Conservation (phyloP, 2,797 vertebrate species). For the Ptychadena robeensis region DNA sequence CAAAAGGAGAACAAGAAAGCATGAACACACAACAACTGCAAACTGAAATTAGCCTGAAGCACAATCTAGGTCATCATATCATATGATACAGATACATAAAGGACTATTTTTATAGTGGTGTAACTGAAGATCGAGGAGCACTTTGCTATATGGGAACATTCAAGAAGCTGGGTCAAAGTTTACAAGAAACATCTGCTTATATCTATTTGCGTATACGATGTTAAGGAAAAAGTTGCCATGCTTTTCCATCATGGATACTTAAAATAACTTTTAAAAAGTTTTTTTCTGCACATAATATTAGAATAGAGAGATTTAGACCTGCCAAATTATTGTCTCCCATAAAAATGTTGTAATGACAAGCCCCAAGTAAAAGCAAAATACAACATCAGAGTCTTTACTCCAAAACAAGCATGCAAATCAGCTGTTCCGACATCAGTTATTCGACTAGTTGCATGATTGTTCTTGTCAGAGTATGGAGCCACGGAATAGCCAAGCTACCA, state of each 20-base stretch:
- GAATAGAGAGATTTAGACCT: background rate
- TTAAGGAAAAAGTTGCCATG: background rate
- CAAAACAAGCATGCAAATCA: no score
- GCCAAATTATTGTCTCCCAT: background rate
- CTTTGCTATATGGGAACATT: background rate
- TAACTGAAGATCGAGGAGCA: constrained; percentile 5
- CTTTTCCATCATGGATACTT: background rate
- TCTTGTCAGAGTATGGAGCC: no score
- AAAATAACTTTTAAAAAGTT: background rate
- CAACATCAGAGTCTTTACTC: no score
- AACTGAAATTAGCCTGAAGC: background rate
- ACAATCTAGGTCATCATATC: background rate
- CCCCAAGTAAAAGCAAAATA: no score
- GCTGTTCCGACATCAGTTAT: no score
- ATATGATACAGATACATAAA: constrained; percentile 3
- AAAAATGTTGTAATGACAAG: no score
- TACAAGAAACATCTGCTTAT: constrained; percentile 33
- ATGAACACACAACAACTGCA: background rate
- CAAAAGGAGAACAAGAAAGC: background rate
- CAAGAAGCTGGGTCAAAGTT: constrained; percentile 1
- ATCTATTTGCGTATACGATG: background rate
- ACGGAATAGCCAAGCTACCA: no score
- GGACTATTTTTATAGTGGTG: background rate
- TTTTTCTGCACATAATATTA: background rate
- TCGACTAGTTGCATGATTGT: no score